Percentiles rank a stretch among this genome's conserved stretches.
Evolutionary conservation across 2,797 vertebrate genomes (phyloP).

Genomic region (Arrhamphus sclerolepis): DNA sequence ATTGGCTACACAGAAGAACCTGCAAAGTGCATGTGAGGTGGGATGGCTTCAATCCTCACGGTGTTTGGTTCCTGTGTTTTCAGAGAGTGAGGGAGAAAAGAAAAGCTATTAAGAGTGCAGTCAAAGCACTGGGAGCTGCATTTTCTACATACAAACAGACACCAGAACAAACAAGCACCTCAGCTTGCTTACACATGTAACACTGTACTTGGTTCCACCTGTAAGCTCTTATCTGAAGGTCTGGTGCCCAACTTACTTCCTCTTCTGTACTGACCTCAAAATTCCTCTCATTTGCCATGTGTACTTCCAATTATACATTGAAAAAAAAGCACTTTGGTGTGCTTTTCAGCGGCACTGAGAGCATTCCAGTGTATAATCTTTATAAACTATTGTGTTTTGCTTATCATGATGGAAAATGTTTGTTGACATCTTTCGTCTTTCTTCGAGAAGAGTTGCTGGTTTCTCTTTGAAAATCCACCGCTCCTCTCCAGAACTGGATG

Average conservation of each 20-base stretch:
- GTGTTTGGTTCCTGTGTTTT: constrained; percentile 47
- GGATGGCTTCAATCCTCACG: constrained; percentile 7
- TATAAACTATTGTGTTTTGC: constrained; percentile 45
- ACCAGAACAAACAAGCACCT: constrained; percentile 72
- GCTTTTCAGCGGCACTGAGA: constrained; percentile 46
- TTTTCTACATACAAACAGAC: constrained; percentile 77
- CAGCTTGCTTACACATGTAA: constrained; percentile 75
- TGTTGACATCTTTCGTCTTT: constrained; percentile 60
- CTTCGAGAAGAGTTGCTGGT: constrained; percentile 42
- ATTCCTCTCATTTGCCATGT: constrained; percentile 74
- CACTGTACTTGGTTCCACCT: constrained; percentile 73
- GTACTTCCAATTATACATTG: constrained; percentile 71
- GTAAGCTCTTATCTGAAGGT: constrained; percentile 78
- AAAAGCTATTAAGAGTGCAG: constrained; percentile 62
- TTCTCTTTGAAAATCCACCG: constrained; percentile 60
- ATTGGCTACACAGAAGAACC: constrained; percentile 4
- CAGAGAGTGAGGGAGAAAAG: constrained; percentile 58
- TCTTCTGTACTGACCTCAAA: constrained; percentile 78
- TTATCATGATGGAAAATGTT: constrained; percentile 56
- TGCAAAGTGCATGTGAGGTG: background rate
- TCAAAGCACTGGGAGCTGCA: constrained; percentile 61
- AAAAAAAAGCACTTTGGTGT: constrained; percentile 65
- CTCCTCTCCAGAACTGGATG: constrained; percentile 70
- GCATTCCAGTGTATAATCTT: constrained; percentile 31
- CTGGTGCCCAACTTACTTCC: constrained; percentile 72